A percentile compares a stretch with the other conserved stretches of the same genome.
Evolutionary conservation across 2,113 vertebrate species (phyloP).

Genomic region (Peromyscus californicus): DNA sequence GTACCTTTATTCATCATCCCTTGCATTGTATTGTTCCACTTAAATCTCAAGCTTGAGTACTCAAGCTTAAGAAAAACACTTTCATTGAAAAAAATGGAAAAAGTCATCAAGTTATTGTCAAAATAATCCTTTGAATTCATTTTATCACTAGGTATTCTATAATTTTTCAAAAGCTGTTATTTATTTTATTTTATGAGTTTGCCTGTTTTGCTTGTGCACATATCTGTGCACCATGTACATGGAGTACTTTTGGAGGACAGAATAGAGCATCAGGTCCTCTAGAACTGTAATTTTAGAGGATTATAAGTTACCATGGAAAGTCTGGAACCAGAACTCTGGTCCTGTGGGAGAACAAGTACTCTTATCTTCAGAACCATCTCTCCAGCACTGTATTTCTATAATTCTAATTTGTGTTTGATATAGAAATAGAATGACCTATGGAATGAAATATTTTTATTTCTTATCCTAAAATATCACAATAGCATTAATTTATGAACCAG

Average conservation of each 20-base stretch:
- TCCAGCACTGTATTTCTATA: not conserved
- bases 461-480: conserved; percentile 1
- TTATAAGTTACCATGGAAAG: not conserved
- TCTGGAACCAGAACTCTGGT: not conserved
- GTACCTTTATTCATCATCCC: not conserved
- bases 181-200: not conserved
- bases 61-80: not conserved
- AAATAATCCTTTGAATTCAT: not conserved
- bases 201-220: not conserved
- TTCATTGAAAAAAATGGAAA: not conserved
- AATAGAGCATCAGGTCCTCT: not conserved
- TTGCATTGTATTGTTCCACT: not conserved
- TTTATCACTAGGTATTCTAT: not conserved
- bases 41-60: not conserved
- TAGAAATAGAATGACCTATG: not conserved
- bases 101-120: not conserved
- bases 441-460: conserved; percentile 23
- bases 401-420: not conserved
- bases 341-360: not conserved
- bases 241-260: not conserved
- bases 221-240: not conserved
- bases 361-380: not conserved
- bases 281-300: not conserved
- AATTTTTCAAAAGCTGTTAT: not conserved
- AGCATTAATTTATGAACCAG: not conserved